Base-by-base conservation (phyloP, 2,113 vertebrate genomes). In the Gambusia affinis region DNA sequence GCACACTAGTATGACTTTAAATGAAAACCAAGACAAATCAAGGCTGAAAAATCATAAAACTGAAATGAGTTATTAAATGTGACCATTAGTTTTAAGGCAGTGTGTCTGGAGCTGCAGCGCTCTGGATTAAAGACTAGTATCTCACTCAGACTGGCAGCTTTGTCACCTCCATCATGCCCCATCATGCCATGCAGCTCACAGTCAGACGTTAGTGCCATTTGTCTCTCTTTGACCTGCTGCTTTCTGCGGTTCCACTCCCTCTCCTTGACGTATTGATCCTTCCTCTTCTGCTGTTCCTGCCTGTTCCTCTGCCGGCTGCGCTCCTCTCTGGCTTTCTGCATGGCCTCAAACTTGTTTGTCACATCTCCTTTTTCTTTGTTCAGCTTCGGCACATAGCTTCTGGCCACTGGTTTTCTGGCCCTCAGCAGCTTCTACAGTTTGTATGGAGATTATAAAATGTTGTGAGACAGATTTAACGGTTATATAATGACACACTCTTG, bases 321-420 rank as follows among this genome's bases (percentile, higher is more conserved):
- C 88, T 99, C 97, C 94, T 99, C 98, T 89, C 98, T 95, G 89
- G 97, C 96, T 93, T 94, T 97, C 91, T 98, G 97, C 97, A 98
- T 98, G 91, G 95, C 95, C 95, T 98, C 97, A 91, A 96, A 99
- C 90, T 98, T 98, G 93, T 94, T 94, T 86, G 96, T 96, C 92
- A 98, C 95, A 72, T 97, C 96, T 14, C 96, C 96, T 87, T 97
- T 97, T 72, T 94, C 95, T 90, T 96, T 93, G 81, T 51, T 80
- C 54, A 12, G 1, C 86, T 96, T 98, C 37, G 98, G 98, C 86
- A 99, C 95, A 83, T 99, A 99, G 92, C 95, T 96, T 91, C 96
- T 97, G 91, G 95, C 95, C 91, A 99, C 93, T 47, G 92, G 95
- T 93, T 97, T 98, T 92, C 93, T 95, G 89, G 96, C 93, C 87